Conservation (phyloP, 2,888 invertebrate genomes). For the Aphidius colemani region DNA sequence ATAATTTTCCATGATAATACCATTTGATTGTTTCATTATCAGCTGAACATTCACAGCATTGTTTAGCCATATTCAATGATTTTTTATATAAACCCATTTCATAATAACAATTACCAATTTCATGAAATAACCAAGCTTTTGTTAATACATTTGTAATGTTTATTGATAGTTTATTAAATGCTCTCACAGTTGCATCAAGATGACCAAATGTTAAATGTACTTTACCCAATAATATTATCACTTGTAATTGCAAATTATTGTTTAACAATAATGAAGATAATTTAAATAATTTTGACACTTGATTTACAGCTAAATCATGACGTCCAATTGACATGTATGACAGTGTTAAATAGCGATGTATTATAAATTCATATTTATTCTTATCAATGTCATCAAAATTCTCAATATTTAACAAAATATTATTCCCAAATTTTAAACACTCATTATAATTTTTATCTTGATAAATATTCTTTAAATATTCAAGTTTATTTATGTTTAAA, state of each 20-base stretch:
- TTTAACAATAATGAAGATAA: conserved; percentile 39
- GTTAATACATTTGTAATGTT: neutral
- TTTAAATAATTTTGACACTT: conserved; percentile 42
- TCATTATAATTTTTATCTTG: conserved; percentile 36
- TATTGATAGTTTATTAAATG: conserved; percentile 42
- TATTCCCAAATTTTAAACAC: conserved; percentile 38
- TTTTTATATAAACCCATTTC: conserved; percentile 40
- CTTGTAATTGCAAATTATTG: conserved; percentile 32
- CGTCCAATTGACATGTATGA: conserved; percentile 42
- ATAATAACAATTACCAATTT: conserved; percentile 48
- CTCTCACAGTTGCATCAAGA: conserved; percentile 43
- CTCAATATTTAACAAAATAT: conserved; percentile 35
- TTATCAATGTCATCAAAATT: conserved; percentile 36
- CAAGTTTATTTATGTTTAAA: no score
- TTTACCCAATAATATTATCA: conserved; percentile 46
- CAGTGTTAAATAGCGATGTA: conserved; percentile 44
- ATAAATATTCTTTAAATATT: conserved; percentile 30
- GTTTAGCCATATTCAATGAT: conserved; percentile 38
- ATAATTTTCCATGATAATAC: conserved; percentile 44
- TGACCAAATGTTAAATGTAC: conserved; percentile 51
- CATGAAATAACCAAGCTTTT: conserved; percentile 43
- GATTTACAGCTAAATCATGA: conserved; percentile 48
- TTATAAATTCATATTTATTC: conserved; percentile 37
- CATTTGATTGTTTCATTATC: conserved; percentile 45
- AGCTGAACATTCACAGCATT: conserved; percentile 40